These are phyloP conservation scores for Gymnarchus niloticus DNA, from an alignment of 2,113 vertebrate genomes.

Conservation along the genomic window DNA sequence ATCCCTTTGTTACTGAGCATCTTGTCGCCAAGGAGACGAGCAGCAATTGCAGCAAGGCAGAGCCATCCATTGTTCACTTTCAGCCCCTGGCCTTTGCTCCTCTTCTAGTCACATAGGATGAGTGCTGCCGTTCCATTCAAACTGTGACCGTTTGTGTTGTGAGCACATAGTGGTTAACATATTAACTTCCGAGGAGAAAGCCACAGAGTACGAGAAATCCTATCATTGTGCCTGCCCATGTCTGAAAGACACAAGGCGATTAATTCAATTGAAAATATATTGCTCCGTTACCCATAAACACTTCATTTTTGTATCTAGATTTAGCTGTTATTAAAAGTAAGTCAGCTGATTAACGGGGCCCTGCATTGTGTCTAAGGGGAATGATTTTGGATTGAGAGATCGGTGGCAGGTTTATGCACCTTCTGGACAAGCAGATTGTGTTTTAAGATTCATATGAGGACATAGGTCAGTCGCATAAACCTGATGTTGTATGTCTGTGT, in stretches of 20 bases:
- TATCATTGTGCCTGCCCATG: slow-evolving; percentile 32
- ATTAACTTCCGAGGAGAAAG: slow-evolving; percentile 2
- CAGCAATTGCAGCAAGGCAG: slow-evolving; percentile 42
- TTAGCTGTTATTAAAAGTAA: background rate
- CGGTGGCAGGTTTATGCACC: too few relatives aligned
- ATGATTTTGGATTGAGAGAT: too few relatives aligned
- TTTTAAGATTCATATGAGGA: background rate
- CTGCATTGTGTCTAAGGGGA: background rate
- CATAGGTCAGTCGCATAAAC: background rate
- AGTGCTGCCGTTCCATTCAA: slow-evolving; percentile 26
- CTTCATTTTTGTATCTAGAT: background rate
- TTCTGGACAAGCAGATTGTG: background rate
- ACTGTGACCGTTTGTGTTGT: slow-evolving; percentile 27
- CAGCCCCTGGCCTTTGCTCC: slow-evolving; percentile 33
- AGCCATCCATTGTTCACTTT: slow-evolving; percentile 55
- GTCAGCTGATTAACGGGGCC: background rate
- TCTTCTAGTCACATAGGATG: slow-evolving; percentile 34
- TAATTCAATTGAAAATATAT: background rate
- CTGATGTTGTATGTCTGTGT: background rate
- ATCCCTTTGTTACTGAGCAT: slow-evolving; percentile 43
- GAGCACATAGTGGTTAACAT: slow-evolving; percentile 27
- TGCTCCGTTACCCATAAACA: background rate
- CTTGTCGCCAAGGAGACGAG: slow-evolving; percentile 54
- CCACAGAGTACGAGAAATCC: slow-evolving; percentile 31
- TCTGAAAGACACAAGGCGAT: slow-evolving; percentile 39